Percentiles rank a stretch among this genome's conserved stretches.
Conservation (phyloP, 2,113 vertebrate species). For the Thunnus maccoyii region DNA sequence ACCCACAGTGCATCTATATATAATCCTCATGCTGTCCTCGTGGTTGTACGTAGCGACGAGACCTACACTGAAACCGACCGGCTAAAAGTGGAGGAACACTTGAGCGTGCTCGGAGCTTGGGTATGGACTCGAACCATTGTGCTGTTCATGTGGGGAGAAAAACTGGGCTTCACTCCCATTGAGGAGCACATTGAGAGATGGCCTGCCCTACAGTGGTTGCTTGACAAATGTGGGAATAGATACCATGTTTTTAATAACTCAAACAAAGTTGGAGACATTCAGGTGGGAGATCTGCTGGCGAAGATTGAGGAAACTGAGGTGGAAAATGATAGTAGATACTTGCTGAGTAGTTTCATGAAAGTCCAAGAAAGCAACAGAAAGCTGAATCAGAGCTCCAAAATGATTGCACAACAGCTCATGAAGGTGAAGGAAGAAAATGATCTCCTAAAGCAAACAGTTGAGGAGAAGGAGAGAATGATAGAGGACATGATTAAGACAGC, state of each 20-base stretch:
- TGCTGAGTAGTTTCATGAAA: constrained; percentile 14
- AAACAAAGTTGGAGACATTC: constrained; percentile 12
- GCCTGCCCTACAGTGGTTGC: constrained; percentile 60
- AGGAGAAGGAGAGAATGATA: constrained; percentile 27
- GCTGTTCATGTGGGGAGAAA: constrained; percentile 67
- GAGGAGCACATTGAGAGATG: constrained; percentile 68
- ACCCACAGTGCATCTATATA: constrained; percentile 30
- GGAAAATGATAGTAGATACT: constrained; percentile 24
- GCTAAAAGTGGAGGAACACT: constrained; percentile 37
- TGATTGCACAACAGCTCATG: constrained; percentile 14
- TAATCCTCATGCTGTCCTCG: constrained; percentile 40
- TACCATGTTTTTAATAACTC: constrained; percentile 65
- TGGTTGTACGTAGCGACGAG: constrained; percentile 63
- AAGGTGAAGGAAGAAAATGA: constrained; percentile 22
- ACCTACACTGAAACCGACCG: constrained; percentile 59
- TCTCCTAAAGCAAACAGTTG: constrained; percentile 7
- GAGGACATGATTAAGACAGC: constrained; percentile 14
- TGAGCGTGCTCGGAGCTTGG: constrained; percentile 34
- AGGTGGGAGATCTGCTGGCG: constrained; percentile 52
- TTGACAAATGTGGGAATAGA: constrained; percentile 65
- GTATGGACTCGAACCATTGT: constrained; percentile 43
- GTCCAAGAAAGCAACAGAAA: constrained; percentile 36
- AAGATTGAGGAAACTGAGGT: constrained; percentile 46
- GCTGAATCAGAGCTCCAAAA: constrained; percentile 33
- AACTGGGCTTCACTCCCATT: constrained; percentile 49